Base-by-base conservation (phyloP, 2,888 invertebrate species). In the Dimorphilus gyrociliatus region DNA sequence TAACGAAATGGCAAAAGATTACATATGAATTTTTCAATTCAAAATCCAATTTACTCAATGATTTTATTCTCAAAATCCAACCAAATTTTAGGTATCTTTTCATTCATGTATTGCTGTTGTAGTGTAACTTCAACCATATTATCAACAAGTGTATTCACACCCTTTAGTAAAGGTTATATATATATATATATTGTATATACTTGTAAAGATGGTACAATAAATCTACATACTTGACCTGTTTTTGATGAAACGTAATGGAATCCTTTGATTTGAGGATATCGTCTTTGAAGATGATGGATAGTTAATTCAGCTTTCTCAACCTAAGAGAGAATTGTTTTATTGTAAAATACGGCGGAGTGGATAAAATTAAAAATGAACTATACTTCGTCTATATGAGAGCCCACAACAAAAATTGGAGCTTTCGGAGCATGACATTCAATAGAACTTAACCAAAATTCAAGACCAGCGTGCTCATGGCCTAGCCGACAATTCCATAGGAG, bases 391-490 rank as follows among this genome's bases (percentile, higher is more conserved):
- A 44, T 45, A 37, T 61, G 61, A 2, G 60, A 55, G 16, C 60
- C 61, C 5, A 61, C 46, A 2, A 61, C 47, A 19, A 61, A 40
- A 13, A 61, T 51, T 0, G 60, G 60, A 19, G 59, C 59, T 30
- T 54, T 53, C 1, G 61, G 61, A 10, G 61, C 61, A 36, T 61
- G 61, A 25, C 55, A 56, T 3, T 51, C 49, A 7, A 61, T 54
- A 16, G 57, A 57, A 27, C 50, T 56, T 12, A 60, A 42, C 60
- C 60, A 60, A 46, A 60, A 60, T 32, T 60, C 57, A 14, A 60
- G 45, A 10, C 60, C 60, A 14, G 60, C 58, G 41, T 61, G 59
- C 29, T 61, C 60, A 34, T 50, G 51, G 3, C 61, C 61, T 19
- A 59, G 51, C 16, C 60, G 44, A 3, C 55, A 54, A 44, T 60